These are phyloP conservation scores for Lamellibrachia columna DNA, from an alignment of 2,888 invertebrate genomes.

Conservation along the genomic window DNA sequence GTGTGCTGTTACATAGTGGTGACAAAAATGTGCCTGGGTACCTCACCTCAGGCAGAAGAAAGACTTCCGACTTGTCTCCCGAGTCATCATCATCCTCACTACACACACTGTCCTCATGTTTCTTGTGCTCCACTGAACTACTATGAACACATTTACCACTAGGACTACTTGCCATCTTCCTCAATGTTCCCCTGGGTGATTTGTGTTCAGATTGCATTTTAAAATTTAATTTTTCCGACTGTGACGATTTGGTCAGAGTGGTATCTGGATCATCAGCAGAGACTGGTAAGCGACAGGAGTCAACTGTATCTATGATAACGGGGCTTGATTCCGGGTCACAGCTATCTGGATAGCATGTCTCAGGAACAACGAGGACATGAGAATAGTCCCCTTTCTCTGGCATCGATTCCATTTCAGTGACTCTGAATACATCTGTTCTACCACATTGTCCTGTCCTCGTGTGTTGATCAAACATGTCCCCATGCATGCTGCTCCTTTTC, in stretches of 20 bases:
- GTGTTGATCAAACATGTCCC: not conserved
- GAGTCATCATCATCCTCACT: not conserved
- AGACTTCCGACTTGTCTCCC: not conserved
- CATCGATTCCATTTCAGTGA: not conserved
- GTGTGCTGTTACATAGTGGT: not conserved
- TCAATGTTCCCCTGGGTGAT: not conserved
- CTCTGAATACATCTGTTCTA: not conserved
- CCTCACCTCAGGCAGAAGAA: not conserved
- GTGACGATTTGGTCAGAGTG: not conserved
- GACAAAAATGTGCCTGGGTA: not conserved
- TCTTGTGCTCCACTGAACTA: not conserved
- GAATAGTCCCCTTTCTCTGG: not conserved
- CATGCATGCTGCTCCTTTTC: not conserved
- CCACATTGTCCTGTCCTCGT: not conserved
- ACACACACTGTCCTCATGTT: not conserved
- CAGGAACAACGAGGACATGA: not conserved
- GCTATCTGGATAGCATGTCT: constrained; percentile 12
- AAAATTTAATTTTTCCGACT: not conserved
- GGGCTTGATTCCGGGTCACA: not conserved
- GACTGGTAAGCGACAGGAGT: not conserved
- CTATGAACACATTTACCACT: not conserved
- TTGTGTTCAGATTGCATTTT: not conserved
- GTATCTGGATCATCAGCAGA: not conserved
- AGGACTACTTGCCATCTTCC: not conserved
- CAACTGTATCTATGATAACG: not conserved